Percentiles rank a stretch among this genome's conserved stretches.
Evolutionary conservation across 1,140 invertebrate genomes (phyloP).

Genomic region (Drosophila miranda): DNA sequence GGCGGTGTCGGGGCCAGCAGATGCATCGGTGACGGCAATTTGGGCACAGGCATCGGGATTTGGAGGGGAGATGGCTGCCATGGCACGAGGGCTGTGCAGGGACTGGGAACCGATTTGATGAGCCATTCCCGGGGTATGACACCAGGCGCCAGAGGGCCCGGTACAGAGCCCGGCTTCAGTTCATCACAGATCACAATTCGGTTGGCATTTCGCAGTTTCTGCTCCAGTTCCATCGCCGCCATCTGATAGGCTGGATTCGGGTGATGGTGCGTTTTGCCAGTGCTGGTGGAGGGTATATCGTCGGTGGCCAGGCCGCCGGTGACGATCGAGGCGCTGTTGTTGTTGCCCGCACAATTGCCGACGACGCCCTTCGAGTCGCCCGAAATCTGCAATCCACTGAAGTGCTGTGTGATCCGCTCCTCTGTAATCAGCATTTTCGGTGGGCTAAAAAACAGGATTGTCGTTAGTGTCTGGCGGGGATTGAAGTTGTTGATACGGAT

Average conservation of each 20-base stretch:
- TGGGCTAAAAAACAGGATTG: slow-evolving; percentile 78
- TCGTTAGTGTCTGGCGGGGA: not conserved
- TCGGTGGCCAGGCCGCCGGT: slow-evolving; percentile 64
- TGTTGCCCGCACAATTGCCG: slow-evolving; percentile 50
- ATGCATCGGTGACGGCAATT: slow-evolving; percentile 14
- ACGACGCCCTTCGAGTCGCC: slow-evolving; percentile 82
- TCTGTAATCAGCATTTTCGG: slow-evolving; percentile 91
- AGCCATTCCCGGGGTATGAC: slow-evolving; percentile 69
- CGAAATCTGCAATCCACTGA: slow-evolving; percentile 88
- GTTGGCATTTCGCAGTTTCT: slow-evolving; percentile 84
- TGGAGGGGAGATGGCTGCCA: slow-evolving; percentile 88
- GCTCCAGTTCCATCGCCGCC: slow-evolving; percentile 82
- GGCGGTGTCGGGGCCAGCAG: slow-evolving; percentile 1
- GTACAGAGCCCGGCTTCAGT: slow-evolving; percentile 84
- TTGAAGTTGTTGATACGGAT: no score
- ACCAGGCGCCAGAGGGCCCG: slow-evolving; percentile 82
- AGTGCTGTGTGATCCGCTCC: slow-evolving; percentile 90
- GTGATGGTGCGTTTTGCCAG: slow-evolving; percentile 62
- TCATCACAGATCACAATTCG: slow-evolving; percentile 88
- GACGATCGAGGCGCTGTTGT: slow-evolving; percentile 58
- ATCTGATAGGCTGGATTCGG: slow-evolving; percentile 72
- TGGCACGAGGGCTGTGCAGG: slow-evolving; percentile 89
- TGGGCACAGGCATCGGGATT: slow-evolving; percentile 83
- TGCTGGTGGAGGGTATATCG: slow-evolving; percentile 70
- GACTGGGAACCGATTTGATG: slow-evolving; percentile 84